phyloP scores from a whole-genome alignment of 2,797 vertebrate species.

The Falco cherrug region DNA sequence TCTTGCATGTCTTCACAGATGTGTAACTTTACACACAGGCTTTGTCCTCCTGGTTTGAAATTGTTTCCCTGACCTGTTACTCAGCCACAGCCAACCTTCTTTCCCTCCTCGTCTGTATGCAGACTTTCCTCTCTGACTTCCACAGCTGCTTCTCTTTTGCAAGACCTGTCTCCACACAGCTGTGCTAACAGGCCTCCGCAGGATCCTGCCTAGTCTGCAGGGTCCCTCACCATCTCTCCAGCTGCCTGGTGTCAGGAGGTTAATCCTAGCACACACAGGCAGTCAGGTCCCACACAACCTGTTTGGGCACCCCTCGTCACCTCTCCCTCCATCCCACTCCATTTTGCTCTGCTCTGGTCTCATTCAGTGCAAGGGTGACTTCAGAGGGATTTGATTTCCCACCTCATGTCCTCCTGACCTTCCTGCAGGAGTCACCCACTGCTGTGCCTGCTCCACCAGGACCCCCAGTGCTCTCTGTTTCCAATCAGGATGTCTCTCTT shows the following conservation, averaged over 20 bases:
- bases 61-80: background rate
- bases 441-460: background rate
- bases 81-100: background rate
- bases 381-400: background rate
- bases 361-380: background rate
- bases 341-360: background rate
- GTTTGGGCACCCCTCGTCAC: background rate
- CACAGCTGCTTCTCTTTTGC: conserved; percentile 17
- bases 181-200: background rate
- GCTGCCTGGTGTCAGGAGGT: background rate
- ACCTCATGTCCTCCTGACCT: background rate
- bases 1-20: background rate
- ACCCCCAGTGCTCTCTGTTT: background rate
- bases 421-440: background rate
- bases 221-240: background rate
- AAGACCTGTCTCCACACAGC: background rate
- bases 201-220: background rate
- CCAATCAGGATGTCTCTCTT: background rate
- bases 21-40: background rate
- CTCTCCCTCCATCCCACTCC: background rate
- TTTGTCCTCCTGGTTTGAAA: background rate
- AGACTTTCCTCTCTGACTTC: background rate
- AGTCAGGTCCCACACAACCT: background rate
- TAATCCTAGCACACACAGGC: background rate
- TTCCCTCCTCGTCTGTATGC: background rate